Conservation (phyloP, 2,113 vertebrate genomes). For the Aix galericulata region DNA sequence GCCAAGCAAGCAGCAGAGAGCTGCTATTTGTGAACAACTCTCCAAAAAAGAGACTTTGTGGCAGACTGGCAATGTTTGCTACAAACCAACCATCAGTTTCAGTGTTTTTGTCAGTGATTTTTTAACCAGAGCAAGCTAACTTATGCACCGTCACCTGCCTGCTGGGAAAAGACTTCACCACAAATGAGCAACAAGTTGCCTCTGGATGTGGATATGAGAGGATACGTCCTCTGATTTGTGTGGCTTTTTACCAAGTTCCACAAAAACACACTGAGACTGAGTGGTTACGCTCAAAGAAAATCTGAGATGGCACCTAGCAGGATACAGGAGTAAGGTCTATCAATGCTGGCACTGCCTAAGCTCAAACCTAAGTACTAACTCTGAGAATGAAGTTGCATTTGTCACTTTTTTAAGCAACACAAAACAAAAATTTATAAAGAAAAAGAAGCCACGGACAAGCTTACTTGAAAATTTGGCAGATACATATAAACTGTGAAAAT, state of each 20-base stretch:
- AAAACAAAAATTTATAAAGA: background rate
- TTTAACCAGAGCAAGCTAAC: background rate
- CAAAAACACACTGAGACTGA: background rate
- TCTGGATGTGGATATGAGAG: background rate
- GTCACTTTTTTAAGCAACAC: too few relatives aligned
- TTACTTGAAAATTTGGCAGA: background rate
- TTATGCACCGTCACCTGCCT: background rate
- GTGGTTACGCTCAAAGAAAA: background rate
- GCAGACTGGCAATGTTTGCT: background rate
- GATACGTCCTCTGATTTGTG: background rate
- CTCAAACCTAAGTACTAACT: background rate
- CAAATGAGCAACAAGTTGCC: background rate
- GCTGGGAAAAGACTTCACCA: background rate
- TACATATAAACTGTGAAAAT: rapidly evolving
- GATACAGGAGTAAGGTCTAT: background rate
- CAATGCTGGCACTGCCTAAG: background rate
- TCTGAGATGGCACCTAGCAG: background rate
- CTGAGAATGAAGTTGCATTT: background rate
- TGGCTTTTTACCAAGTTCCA: background rate
- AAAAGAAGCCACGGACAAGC: background rate
- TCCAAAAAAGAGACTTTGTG: background rate
- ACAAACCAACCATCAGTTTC: background rate
- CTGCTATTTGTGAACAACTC: background rate
- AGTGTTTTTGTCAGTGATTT: background rate
- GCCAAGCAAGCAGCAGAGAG: background rate